Evolutionary conservation across 1,140 invertebrate genomes (phyloP), one percentile per base, ranked within the genome.

Genomic region (Drosophila sturtevanti): DNA sequence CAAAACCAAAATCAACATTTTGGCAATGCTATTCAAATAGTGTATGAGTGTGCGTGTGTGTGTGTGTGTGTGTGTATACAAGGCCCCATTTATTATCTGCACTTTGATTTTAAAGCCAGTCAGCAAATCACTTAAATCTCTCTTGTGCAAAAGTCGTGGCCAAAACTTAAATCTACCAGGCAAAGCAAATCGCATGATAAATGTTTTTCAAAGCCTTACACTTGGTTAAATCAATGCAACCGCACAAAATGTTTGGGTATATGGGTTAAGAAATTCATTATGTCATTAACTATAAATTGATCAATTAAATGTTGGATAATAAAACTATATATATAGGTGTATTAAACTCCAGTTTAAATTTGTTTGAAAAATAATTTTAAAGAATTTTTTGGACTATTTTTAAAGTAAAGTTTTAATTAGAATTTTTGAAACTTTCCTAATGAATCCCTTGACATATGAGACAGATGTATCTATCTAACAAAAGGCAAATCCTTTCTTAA

Each of bases 41-140:
- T 70, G 75, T 59, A 56, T 59, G 14, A 3, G 18, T 22, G 18
- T 18, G 16, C 5, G 11, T 59, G 60, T 59, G 14, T 12, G 18
- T 22, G 18, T 18, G 16, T 10, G 11, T 21, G 48, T 18, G 14
- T 6, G 3, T 12, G 27, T n/a, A n/a, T n/a, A 7, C 51, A 62
- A 60, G 69, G 68, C 81, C 79, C 81, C 79, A 86, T 86, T 86
- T 81, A 86, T 86, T 87, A 86, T 79, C 68, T 60, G 62, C 67
- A 67, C 74, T 77, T 77, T 81, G 82, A 82, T 82, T 86, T 86
- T 86, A 86, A 86, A 89, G 82, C 75, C 79, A 86, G 75, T 82
- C 79, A 76, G 84, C 82, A 86, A 86, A 89, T 86, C 84, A 86
- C 84, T 89, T 86, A 86, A 86, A 89, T 86, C 82, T 72, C 81